Evolutionary conservation across 1,140 invertebrate genomes (phyloP).

Genomic region (Drosophila nannoptera): DNA sequence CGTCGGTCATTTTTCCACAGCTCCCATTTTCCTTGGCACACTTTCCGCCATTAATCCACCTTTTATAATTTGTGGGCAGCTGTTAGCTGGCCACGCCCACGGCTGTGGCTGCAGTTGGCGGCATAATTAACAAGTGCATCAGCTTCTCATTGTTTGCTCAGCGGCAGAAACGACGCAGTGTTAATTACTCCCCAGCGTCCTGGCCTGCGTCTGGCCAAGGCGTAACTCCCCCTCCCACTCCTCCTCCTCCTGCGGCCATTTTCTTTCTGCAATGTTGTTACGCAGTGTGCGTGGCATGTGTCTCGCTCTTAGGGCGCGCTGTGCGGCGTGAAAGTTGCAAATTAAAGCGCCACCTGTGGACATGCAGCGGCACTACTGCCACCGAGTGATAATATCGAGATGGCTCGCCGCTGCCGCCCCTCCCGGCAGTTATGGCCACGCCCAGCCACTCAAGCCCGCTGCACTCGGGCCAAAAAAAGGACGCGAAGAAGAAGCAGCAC

Average conservation of each 20-base stretch:
- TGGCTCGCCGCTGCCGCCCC: slow-evolving; percentile 16
- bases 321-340: slow-evolving; percentile 60
- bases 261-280: neutral
- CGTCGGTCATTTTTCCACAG: no score
- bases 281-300: slow-evolving; percentile 14
- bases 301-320: slow-evolving; percentile 66
- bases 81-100: slow-evolving; percentile 36
- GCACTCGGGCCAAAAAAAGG: neutral
- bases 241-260: neutral
- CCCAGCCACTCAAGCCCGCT: slow-evolving; percentile 5
- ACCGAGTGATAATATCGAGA: slow-evolving; percentile 48
- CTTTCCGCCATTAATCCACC: neutral
- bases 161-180: slow-evolving; percentile 61
- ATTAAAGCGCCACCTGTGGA: slow-evolving; percentile 69
- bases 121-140: slow-evolving; percentile 69
- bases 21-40: neutral
- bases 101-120: slow-evolving; percentile 39
- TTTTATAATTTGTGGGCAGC: neutral
- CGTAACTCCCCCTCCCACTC: neutral
- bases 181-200: slow-evolving; percentile 67
- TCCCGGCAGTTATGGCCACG: slow-evolving; percentile 48
- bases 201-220: slow-evolving; percentile 14
- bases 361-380: slow-evolving; percentile 35
- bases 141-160: slow-evolving; percentile 65
- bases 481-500: neutral